phyloP scores from a whole-genome alignment of 2,797 vertebrate genomes.

The Eulemur rubriventer region DNA sequence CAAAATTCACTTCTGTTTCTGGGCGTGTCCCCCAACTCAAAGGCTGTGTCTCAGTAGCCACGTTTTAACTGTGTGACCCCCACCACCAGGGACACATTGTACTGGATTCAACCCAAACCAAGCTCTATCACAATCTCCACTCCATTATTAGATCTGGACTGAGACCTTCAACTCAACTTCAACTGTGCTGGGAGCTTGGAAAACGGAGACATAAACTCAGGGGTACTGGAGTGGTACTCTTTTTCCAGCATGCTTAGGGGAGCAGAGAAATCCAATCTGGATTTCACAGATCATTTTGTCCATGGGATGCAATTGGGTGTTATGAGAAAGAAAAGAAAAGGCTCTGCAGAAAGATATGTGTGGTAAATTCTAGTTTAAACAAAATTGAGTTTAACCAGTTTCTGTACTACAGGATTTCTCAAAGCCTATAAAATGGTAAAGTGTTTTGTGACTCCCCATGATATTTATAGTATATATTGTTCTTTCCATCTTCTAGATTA shows the following conservation, averaged over 20 bases:
- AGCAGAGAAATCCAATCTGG: slow-evolving; percentile 34
- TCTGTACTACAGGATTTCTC: background rate
- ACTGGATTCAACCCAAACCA: background rate
- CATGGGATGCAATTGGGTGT: background rate
- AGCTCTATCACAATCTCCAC: background rate
- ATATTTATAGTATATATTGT: background rate
- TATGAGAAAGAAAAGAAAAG: background rate
- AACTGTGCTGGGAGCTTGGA: background rate
- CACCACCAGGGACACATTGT: background rate
- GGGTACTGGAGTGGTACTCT: background rate
- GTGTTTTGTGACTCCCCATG: background rate
- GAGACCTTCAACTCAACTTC: background rate
- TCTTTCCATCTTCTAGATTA: background rate
- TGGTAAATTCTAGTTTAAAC: slow-evolving; percentile 47
- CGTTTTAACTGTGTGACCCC: background rate
- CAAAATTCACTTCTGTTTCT: background rate
- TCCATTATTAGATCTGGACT: background rate
- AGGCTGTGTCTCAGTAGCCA: background rate
- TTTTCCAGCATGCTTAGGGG: slow-evolving; percentile 17
- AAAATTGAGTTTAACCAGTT: background rate
- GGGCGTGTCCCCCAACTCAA: background rate
- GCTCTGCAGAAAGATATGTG: background rate
- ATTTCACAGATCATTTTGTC: slow-evolving; percentile 52
- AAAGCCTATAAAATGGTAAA: background rate
- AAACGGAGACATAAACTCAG: background rate